Evolutionary conservation across 1,140 invertebrate species (phyloP), one percentile per base, ranked within the genome.

Genomic region (Potamilus streckersoni): DNA sequence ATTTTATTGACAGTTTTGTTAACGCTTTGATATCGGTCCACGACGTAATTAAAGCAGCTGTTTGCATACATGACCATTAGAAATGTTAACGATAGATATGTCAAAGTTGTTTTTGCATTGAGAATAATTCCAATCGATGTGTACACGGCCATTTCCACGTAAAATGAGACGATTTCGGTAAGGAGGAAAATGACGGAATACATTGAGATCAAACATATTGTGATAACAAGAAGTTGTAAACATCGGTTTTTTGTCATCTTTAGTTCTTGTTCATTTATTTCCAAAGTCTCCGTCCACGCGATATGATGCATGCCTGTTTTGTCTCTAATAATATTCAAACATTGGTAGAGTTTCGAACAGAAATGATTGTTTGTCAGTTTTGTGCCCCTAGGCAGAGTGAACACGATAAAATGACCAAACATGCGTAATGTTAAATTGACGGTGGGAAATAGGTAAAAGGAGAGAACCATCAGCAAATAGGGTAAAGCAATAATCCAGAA

Each of bases 81-180:
- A 23, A 82, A 74, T 1, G 79, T 57, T 19, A 86, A 75, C 19
- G 80, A 74, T 4, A 83, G 19, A 69, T 84, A 85, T 38, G 80
- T 79, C 27, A 86, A 66, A 2, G 72, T 75, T 0, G 72, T 64
- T 15, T 74, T 71, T 27, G 85, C 84, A 71, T 86, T 84, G 3
- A 86, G 76, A 63, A 86, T 82, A 20, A 85, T 67, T 6, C 85
- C 84, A 80, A 86, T 86, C 49, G 83, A 74, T 1, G 83, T 85
- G 74, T 85, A 84, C 23, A 80, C 76, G 8, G 69, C 63, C 17
- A 85, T 71, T 69, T 85, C 85, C 23, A 84, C 81, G 15, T 82
- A 62, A 57, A 80, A 83, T 16, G 79, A 78, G 16, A 83, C 59
- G 69, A 82, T 78, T 78, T 86, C 85, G 49, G 80, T 82, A 13